Conservation (phyloP, 2,797 vertebrate genomes). For the Poeciliopsis turneri region DNA sequence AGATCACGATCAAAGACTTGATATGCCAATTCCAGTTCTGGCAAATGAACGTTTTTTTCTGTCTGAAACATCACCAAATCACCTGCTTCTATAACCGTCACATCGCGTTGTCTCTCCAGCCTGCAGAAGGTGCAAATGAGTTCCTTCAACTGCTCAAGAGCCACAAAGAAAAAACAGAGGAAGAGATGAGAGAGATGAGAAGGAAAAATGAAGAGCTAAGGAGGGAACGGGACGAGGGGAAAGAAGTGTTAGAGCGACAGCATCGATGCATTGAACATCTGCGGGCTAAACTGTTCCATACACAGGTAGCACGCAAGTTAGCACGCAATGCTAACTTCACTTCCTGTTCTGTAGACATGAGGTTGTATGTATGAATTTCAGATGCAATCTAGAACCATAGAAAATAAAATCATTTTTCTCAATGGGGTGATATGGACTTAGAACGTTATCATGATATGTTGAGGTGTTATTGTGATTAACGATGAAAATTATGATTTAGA, state of each 20-base stretch:
- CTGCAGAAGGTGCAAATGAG: constrained; percentile 75
- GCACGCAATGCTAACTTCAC: neutral
- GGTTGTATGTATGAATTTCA: neutral
- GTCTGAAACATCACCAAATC: no score
- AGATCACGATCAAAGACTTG: no score
- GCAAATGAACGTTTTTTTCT: no score
- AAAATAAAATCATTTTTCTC: neutral
- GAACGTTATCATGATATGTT: no score
- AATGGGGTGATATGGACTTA: neutral
- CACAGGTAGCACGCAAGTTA: constrained; percentile 75
- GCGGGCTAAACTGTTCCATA: constrained; percentile 64
- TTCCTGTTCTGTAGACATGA: neutral
- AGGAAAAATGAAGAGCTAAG: constrained; percentile 79
- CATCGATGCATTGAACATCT: constrained; percentile 74
- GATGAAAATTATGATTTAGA: no score
- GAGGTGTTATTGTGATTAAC: neutral
- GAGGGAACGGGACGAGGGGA: constrained; percentile 69
- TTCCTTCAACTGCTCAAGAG: constrained; percentile 79
- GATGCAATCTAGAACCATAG: neutral
- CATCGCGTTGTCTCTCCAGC: constrained; percentile 51
- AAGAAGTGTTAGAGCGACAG: constrained; percentile 73
- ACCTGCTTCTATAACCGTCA: constrained; percentile 1
- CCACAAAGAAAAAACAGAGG: constrained; percentile 82
- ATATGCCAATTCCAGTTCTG: no score
- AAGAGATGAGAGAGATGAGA: constrained; percentile 75